Base-by-base conservation (phyloP, 2,113 vertebrate species). In the Alces alces region DNA sequence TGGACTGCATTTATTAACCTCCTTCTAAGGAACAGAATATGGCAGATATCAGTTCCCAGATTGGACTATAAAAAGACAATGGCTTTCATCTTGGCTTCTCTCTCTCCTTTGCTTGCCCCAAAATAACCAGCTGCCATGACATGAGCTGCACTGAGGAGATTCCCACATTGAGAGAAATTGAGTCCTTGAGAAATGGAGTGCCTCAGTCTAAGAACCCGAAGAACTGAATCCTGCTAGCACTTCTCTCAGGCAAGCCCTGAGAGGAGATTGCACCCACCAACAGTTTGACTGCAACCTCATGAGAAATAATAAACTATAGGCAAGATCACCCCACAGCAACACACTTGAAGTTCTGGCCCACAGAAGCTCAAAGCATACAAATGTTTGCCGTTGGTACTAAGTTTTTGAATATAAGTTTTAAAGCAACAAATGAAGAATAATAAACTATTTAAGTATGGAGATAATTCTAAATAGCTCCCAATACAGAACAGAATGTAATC, bases 91-190 rank as follows among this genome's bases (percentile, higher is more conserved):
- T 43, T 79, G 17, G 43, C 1, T 27, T 2, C 2, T 85, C 28
- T 70, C 25, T 61, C 54, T 15, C n/a, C 78, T 16, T 93, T 3
- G 2, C 15, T n/a, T 80, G 43, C 11, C 89, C 39, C 50, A 7
- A 45, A 4, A 45, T 36, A 45, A 91, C 11, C 47, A 54, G 33
- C 11, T 60, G 3, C 16, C 7, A 25, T 3, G 9, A 2, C 4
- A 1, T 50, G 17, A 89, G 9, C 5, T 86, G 16, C 0, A 14
- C 39, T 13, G 23, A 64, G 27, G 54, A 91, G 33, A 73, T 33
- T 4, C 5, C 25, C 17, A 2, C 2, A 2, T 19, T n/a, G 28
- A 12, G 88, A 76, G 3, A 30, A 27, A 6, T 4, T 3, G 21
- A 82, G 58, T 52, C 30, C 7, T 0, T 19, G 23, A 57, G 25